Percentiles rank a stretch among this genome's conserved stretches.
phyloP scores from a whole-genome alignment of 2,888 invertebrate species.

The Dromius quadrimaculatus region DNA sequence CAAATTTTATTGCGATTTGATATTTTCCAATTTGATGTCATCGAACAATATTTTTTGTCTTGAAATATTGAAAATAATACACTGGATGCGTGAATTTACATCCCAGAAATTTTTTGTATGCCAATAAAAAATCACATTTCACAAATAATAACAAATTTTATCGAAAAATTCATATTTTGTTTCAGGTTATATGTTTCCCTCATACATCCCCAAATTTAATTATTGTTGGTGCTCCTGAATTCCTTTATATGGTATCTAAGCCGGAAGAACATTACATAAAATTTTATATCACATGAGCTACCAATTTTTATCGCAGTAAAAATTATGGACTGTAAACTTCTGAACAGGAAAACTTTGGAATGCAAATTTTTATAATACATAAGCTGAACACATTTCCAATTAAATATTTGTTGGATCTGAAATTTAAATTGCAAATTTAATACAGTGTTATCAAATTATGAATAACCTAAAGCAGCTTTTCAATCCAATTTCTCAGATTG shows the following conservation, averaged over 20 bases:
- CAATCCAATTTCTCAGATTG: too few relatives aligned
- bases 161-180: slow-evolving; percentile 14
- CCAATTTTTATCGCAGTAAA: slow-evolving; percentile 40
- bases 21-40: slow-evolving; percentile 3
- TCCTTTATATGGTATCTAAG: slow-evolving; percentile 25
- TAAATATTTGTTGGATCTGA: too few relatives aligned
- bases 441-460: too few relatives aligned
- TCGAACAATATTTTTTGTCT: too few relatives aligned
- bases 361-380: slow-evolving; percentile 31
- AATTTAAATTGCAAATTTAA: too few relatives aligned
- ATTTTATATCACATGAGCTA: slow-evolving; percentile 28
- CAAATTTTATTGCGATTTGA: slow-evolving; percentile 11
- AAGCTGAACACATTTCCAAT: too few relatives aligned
- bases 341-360: neutral
- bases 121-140: too few relatives aligned
- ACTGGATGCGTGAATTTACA: too few relatives aligned
- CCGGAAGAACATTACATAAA: slow-evolving; percentile 27
- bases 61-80: too few relatives aligned
- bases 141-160: slow-evolving; percentile 6
- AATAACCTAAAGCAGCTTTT: too few relatives aligned
- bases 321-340: slow-evolving; percentile 45
- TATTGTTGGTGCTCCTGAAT: slow-evolving; percentile 27
- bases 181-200: slow-evolving; percentile 8
- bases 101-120: too few relatives aligned
- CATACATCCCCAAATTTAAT: slow-evolving; percentile 23